These are phyloP conservation scores for Glareola pratincola DNA, from an alignment of 2,113 vertebrate genomes.

Conservation along the genomic window DNA sequence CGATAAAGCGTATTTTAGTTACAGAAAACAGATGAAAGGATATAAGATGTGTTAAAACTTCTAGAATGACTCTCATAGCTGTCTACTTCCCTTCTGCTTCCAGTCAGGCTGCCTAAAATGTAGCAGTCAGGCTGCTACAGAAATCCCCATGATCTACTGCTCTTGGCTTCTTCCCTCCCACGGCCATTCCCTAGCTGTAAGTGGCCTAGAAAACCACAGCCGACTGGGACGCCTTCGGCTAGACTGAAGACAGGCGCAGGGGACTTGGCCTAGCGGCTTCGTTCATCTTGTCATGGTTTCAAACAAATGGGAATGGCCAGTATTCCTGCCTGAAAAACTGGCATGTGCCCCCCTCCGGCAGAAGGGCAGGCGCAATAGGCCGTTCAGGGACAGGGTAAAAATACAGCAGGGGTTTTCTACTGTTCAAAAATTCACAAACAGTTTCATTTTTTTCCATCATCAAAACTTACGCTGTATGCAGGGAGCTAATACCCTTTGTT, in stretches of 20 bases:
- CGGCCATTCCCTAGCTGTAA: background rate
- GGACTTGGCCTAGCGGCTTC: too few relatives aligned
- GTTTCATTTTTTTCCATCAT: background rate
- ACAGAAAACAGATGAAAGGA: background rate
- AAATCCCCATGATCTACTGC: background rate
- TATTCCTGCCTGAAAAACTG: background rate
- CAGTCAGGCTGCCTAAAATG: background rate
- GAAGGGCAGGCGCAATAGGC: background rate
- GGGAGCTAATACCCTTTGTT: background rate
- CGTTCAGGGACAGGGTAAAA: background rate
- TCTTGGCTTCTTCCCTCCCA: background rate
- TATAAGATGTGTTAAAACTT: background rate
- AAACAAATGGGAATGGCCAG: background rate
- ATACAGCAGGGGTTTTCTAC: background rate
- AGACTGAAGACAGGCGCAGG: background rate
- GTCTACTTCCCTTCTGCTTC: background rate
- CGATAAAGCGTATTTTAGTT: background rate
- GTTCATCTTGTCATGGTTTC: background rate
- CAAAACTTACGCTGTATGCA: background rate
- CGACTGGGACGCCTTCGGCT: background rate
- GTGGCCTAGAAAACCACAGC: background rate
- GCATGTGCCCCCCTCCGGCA: background rate
- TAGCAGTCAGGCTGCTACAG: background rate
- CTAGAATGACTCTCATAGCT: background rate
- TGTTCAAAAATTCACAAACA: background rate